These are phyloP conservation scores for Ailuropoda melanoleuca DNA, from an alignment of 2,113 vertebrate species.

Conservation along the genomic window DNA sequence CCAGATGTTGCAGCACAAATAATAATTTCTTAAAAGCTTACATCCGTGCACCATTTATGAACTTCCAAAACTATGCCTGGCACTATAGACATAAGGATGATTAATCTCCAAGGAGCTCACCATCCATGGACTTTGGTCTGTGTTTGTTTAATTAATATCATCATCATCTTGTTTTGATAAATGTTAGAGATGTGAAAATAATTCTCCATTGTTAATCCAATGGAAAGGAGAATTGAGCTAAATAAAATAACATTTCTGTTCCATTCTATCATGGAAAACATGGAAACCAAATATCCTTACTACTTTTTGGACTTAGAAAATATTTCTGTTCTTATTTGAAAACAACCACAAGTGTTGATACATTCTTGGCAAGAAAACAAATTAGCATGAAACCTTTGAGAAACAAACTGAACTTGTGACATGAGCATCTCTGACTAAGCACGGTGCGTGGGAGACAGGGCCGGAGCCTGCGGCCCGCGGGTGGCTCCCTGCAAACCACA, in stretches of 20 bases:
- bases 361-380: slow-evolving; percentile 51
- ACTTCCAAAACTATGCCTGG: background rate
- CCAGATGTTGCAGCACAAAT: background rate
- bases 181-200: background rate
- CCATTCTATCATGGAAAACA: background rate
- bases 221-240: background rate
- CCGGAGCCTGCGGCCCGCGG: background rate
- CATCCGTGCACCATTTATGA: background rate
- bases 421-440: background rate
- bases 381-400: background rate
- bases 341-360: slow-evolving; percentile 52
- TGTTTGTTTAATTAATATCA: background rate
- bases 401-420: background rate
- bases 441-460: background rate
- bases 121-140: accelerated
- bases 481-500: background rate
- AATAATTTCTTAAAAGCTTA: background rate
- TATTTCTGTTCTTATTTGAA: background rate
- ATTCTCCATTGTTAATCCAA: background rate
- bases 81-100: background rate
- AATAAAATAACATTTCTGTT: background rate
- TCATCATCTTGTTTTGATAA: background rate
- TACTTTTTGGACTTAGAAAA: background rate
- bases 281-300: background rate
- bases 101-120: background rate